Base-by-base conservation (phyloP, 2,113 vertebrate genomes). In the Chroicocephalus ridibundus region DNA sequence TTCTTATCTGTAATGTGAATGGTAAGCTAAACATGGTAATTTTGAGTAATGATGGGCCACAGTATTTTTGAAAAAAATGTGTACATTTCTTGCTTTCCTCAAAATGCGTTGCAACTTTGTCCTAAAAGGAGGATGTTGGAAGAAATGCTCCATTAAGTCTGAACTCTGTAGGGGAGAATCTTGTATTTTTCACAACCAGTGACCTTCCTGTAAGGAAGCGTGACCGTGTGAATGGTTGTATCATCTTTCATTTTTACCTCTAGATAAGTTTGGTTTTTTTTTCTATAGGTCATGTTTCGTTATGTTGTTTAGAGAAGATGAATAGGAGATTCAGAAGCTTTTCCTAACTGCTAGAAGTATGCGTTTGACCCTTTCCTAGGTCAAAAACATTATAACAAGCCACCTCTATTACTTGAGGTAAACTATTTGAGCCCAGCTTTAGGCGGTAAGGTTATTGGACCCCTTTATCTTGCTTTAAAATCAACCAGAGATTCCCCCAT, bases 81-180 rank as follows among this genome's bases (percentile, higher is more conserved):
- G 26, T 36, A 66, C 6, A 9, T 54, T 69, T 40, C 38, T 76
- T 72, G 8, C 25, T 69, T 92, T 69, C 24, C 6, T 87, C 36
- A 65, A 74, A 77, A 38, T 70, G 18, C 42, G 61, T 85, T 81
- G 27, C 13, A 82, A 18, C 22, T 58, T 88, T 77, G 29, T 80
- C 29, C 22, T 66, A 16, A 62, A 69, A 81, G 42, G 29, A 86
- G 11, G 7, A 10, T 78, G 16, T 34, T 93, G 68, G 32, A 65
- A 58, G 60, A 80, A 61, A 46, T 29, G 7, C 20, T 87, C 13
- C 0, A 0, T 49, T 49, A n/a, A 60, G 10, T 34, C 31, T 82
- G n/a, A 85, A 29, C 4, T 68, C 44, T 21, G 2, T 62, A 40
- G 44, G 29, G 40, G 26, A 52, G 54, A 40, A 57, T 65, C 18